Percentiles rank a stretch among this genome's conserved stretches.
These are phyloP conservation scores for Sclerurus mexicanus DNA, from an alignment of 2,113 vertebrate genomes.

Conservation along the genomic window DNA sequence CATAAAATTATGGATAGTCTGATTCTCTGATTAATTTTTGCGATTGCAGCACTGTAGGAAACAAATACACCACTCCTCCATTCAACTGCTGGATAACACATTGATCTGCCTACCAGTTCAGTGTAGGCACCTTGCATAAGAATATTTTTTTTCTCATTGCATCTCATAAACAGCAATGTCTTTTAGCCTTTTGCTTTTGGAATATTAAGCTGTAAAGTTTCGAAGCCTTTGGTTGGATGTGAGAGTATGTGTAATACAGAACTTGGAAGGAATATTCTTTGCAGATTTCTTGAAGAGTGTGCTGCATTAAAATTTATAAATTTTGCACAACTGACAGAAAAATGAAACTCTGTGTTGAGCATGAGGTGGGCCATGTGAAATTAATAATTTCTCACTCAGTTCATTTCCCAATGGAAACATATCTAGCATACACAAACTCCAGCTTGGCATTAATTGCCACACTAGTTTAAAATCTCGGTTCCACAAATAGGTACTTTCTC, in stretches of 20 bases:
- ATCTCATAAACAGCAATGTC: background rate
- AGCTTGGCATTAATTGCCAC: background rate
- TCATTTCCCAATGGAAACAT: background rate
- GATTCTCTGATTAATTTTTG: constrained; percentile 32
- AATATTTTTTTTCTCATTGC: background rate
- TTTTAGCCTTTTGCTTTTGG: background rate
- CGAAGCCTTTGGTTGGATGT: rapidly evolving
- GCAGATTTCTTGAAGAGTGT: background rate
- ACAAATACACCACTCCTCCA: background rate
- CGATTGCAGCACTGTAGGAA: background rate
- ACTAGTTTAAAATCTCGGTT: background rate
- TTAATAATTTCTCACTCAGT: background rate
- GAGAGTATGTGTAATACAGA: background rate
- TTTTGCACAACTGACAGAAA: background rate
- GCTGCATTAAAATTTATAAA: background rate
- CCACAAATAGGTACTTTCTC: background rate
- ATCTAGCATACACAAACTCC: background rate
- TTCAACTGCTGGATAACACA: background rate
- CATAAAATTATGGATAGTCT: constrained; percentile 11
- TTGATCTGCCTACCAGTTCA: background rate
- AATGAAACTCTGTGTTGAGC: background rate
- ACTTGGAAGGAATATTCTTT: background rate
- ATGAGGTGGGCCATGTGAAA: background rate
- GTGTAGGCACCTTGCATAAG: background rate
- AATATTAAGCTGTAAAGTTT: background rate